Conservation (phyloP, 2,888 invertebrate genomes). For the Synergus japonicus region DNA sequence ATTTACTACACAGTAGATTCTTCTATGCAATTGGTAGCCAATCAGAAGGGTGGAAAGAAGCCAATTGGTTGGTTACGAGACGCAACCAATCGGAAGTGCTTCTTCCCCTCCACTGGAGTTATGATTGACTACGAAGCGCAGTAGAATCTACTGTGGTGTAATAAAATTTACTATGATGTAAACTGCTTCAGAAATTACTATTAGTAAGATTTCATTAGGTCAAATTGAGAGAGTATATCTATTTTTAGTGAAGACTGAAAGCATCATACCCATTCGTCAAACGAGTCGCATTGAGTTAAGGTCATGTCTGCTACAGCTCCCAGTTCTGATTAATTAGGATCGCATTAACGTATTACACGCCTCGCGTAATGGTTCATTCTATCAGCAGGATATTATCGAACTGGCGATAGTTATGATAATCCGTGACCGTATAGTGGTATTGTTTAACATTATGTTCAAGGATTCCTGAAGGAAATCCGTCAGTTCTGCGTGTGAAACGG, state of each 20-base stretch:
- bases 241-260: not conserved
- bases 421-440: not conserved
- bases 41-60: too few relatives aligned
- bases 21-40: too few relatives aligned
- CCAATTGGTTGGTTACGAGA: too few relatives aligned
- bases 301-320: not conserved
- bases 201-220: too few relatives aligned
- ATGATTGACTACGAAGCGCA: not conserved
- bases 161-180: too few relatives aligned
- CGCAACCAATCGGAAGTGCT: not conserved
- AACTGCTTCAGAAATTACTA: too few relatives aligned
- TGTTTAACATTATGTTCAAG: not conserved
- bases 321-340: not conserved
- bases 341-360: not conserved
- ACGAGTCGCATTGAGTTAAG: not conserved
- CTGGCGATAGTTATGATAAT: not conserved
- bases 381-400: conserved; percentile 5
- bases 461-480: not conserved
- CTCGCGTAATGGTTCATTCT: not conserved
- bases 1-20: too few relatives aligned
- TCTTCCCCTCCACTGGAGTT: too few relatives aligned
- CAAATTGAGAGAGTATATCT: not conserved
- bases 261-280: not conserved
- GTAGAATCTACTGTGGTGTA: not conserved
- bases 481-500: not conserved